phyloP scores from a whole-genome alignment of 1,140 invertebrate species.

The Battus philenor region DNA sequence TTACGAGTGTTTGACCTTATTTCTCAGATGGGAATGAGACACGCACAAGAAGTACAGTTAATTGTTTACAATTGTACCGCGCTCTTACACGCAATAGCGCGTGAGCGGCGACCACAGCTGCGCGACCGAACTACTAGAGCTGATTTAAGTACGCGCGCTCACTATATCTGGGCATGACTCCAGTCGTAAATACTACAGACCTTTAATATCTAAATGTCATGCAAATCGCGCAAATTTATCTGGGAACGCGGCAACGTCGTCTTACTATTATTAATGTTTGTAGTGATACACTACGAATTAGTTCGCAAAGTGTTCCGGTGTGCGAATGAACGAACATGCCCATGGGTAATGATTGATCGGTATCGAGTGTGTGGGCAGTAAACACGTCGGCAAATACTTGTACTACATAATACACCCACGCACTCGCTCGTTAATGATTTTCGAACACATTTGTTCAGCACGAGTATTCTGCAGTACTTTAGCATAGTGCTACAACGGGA shows the following conservation, averaged over 20 bases:
- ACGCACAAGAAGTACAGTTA: conserved; percentile 67
- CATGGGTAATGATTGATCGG: conserved; percentile 60
- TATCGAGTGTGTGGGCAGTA: conserved; percentile 48
- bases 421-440: conserved; percentile 27
- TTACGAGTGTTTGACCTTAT: conserved; percentile 49
- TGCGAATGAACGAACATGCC: conserved; percentile 15
- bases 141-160: conserved; percentile 7
- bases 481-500: too few species aligned
- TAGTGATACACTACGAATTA: too few species aligned
- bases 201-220: background rate
- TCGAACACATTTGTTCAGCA: conserved; percentile 24
- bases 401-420: conserved; percentile 47
- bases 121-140: conserved; percentile 1
- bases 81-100: conserved; percentile 48
- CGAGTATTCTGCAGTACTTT: conserved; percentile 5
- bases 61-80: conserved; percentile 68
- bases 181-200: background rate
- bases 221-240: background rate
- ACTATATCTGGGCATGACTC: background rate
- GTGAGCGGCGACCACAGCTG: conserved; percentile 33
- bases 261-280: too few species aligned
- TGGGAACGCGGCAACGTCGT: background rate
- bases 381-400: conserved; percentile 36
- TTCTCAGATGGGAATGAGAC: conserved; percentile 50
- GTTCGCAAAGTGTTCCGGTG: background rate